Base-by-base conservation (phyloP, 2,888 invertebrate species). In the Himalopsyche tibetana region DNA sequence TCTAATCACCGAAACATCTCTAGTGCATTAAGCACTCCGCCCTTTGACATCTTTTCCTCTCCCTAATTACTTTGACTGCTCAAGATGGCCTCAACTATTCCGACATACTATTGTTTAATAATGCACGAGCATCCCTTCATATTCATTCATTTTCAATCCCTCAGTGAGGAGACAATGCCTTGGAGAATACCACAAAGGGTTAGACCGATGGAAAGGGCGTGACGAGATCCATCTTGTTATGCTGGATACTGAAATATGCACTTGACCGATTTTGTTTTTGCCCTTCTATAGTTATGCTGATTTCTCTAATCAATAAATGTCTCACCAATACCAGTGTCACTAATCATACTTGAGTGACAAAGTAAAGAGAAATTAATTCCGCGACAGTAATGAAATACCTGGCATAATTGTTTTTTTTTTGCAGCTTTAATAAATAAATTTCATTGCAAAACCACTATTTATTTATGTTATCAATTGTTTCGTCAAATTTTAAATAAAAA, bases 41-140 rank as follows among this genome's bases (percentile, higher is more conserved):
- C 74, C 74, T 74, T 74, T 74, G 74, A 74, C 74, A 74, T 74
- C 28, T 74, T 74, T 74, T 74, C 38, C 12, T 36, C 74, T 74
- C 74, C 36, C 38, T 74, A 74, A 74, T 74, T 74, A 74, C 74
- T 74, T 36, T 15, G 74, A 74, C 74, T 74, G 74, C 74, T 74
- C 74, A 74, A 74, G 74, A 74, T 36, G 36, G 15, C 74, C 74
- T 36, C 38, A 84, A 82, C 85, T 82, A 85, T 82, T 82, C 82
- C 69, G 51, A 80, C 63, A 28, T 36, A 85, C 85, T 82, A 82
- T 85, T 85, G 85, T 85, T 85, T n/a, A 74, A 74, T 85, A 82
- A 82, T 85, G 85, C 85, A 82, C 63, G 82, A 74, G 74, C 85
- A 38, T 82, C 85, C 82, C 85, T 85, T 85, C 85, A 40, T 82